Percentiles rank a stretch among this genome's conserved stretches.
phyloP scores from a whole-genome alignment of 1,140 invertebrate species.

The Campoletis sonorensis region DNA sequence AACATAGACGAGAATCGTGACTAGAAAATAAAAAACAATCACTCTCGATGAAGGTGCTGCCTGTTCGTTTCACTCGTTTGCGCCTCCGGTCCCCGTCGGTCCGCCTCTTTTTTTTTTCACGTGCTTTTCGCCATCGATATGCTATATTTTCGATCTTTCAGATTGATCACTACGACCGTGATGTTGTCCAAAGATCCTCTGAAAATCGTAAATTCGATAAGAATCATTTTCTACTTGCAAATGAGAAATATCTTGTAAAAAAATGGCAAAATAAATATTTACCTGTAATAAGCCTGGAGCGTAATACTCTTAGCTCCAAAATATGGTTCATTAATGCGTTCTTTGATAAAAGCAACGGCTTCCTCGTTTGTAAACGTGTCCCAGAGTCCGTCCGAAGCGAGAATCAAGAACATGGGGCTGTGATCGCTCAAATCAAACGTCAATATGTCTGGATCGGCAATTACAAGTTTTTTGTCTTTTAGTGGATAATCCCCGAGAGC shows the following conservation, averaged over 20 bases:
- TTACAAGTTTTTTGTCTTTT: conserved; percentile 95
- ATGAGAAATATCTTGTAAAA: too few species aligned
- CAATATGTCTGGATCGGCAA: conserved; percentile 95
- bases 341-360: conserved; percentile 90
- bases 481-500: conserved; percentile 96
- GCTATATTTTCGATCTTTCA: conserved; percentile 80
- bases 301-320: conserved; percentile 94
- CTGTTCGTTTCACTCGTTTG: background rate
- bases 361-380: conserved; percentile 97
- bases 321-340: conserved; percentile 88
- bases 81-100: background rate
- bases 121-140: conserved; percentile 54
- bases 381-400: conserved; percentile 97
- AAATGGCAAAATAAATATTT: background rate
- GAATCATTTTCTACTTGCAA: too few species aligned
- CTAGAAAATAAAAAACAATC: too few species aligned
- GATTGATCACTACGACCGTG: conserved; percentile 93
- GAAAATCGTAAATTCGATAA: too few species aligned
- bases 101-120: background rate
- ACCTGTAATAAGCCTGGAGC: conserved; percentile 90
- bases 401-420: conserved; percentile 91
- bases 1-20: too few species aligned
- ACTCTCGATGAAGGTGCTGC: conserved; percentile 7
- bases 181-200: conserved; percentile 97
- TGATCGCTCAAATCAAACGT: conserved; percentile 93